Percentiles rank a stretch among this genome's conserved stretches.
phyloP scores from a whole-genome alignment of 2,113 vertebrate species.

The Megalops atlanticus region DNA sequence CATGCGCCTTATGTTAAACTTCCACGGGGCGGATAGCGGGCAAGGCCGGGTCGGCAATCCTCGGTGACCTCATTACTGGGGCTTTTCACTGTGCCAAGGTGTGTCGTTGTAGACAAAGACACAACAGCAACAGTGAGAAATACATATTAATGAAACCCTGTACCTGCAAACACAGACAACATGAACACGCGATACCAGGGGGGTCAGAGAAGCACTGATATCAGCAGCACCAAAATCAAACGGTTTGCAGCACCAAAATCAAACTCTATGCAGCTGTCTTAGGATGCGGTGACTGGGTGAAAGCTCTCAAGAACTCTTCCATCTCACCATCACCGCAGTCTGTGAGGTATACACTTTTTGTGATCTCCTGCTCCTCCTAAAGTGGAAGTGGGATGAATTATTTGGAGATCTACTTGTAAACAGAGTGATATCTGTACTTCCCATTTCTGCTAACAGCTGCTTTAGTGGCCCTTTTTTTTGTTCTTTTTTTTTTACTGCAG shows the following conservation, averaged over 20 bases:
- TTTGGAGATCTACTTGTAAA: not conserved
- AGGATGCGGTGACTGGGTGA: not conserved
- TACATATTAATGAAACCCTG: not conserved
- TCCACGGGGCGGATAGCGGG: constrained; percentile 2
- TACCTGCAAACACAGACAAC: not conserved
- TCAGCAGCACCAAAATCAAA: too few relatives aligned
- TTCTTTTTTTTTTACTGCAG: not conserved
- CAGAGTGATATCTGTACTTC: not conserved
- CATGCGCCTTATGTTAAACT: constrained; percentile 15
- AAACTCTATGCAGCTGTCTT: too few relatives aligned
- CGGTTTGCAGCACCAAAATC: too few relatives aligned
- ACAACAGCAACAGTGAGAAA: not conserved
- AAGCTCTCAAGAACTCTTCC: not conserved
- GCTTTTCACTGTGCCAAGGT: constrained; percentile 25
- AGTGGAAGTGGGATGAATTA: not conserved
- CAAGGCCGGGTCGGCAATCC: constrained; percentile 39
- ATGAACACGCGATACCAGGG: too few relatives aligned
- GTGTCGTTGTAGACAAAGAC: constrained; percentile 10
- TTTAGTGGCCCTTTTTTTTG: not conserved
- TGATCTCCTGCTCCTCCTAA: not conserved
- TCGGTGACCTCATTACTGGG: constrained; percentile 51
- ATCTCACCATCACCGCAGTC: not conserved
- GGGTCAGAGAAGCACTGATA: too few relatives aligned
- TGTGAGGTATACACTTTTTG: not conserved
- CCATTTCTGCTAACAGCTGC: not conserved